Evolutionary conservation across 2,888 invertebrate species (phyloP), one percentile per base, ranked within the genome.

Genomic region (Cephus rjabovi): DNA sequence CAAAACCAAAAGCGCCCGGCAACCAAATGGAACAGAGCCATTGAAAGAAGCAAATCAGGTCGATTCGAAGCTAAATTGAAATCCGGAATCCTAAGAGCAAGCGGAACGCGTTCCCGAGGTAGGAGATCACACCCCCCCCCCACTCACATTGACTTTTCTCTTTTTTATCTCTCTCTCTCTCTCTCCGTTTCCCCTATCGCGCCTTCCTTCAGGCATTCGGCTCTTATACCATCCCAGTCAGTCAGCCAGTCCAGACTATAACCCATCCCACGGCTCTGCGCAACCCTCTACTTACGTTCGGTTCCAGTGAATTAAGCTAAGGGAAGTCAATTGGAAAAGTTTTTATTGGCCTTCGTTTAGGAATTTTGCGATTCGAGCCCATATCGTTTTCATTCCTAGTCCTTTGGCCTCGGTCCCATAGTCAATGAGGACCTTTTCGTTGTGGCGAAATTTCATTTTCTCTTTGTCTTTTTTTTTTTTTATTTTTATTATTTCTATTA

Each of bases 291-390:
- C 86, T 86, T 86, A 81, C 82, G 81, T 81, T 84, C 80, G 83
- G 82, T 84, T 85, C 82, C 86, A 82, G 79, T 85, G 83, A 88
- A 88, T 88, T 87, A 88, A 89, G 84, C 85, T 79, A 75, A 80
- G 83, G 85, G 83, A 88, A 88, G 87, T 87, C 87, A 86, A 87
- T 89, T 88, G 89, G 87, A 89, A 89, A 89, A 88, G 87, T 89
- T 89, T 88, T 89, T 88, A 89, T 89, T 87, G 87, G 81, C 81
- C 81, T 78, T 80, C 88, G 87, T 84, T 89, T 86, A 86, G 85
- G 86, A 89, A 88, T 88, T 87, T 85, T 83, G 82, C 79, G 83
- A 82, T 81, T 79, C 82, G 74, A 77, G 79, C 79, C 83, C 85
- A 85, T 86, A 85, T 85, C 84, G 82, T 83, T 84, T 76, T 77